Base-by-base conservation (phyloP, 92 coral and sea anemone genomes). In the Hydrozoanthus gracilis region DNA sequence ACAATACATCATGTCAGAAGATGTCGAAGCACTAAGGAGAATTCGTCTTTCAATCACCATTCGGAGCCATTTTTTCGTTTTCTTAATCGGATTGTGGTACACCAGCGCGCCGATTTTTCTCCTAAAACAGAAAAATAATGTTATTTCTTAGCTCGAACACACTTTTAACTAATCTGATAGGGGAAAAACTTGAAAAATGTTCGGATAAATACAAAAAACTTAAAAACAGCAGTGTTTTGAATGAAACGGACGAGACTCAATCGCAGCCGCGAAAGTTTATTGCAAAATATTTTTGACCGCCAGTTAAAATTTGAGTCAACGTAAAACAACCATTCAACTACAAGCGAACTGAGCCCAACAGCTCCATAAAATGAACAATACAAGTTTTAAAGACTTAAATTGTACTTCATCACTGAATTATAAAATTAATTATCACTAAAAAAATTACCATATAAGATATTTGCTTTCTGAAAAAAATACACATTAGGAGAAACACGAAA, bases 1-100 rank as follows among this genome's bases (percentile, higher is more conserved):
- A 88, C 92, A 94, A 89, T 86, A 78, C 44, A 86, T 87, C 84
- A 85, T 88, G 88, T 92, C 98, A 90, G 87, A 90, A 76, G 94
- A 89, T 92, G 87, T 88, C 83, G 87, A 84, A 60, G 49, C 44
- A 35, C 64, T 48, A 48, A 83, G 92, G 98, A 94, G 98, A 94
- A 90, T 84, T 73, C 73, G 78, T 51, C 58, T 7, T 87, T 91
- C 89, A 78, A 94, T 92, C 98, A 90, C 48, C 48, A 80, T 76
- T 50, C 52, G 80, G 44, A 68, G 73, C 44, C 73, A 48, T 10
- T 68, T 68, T 68, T 47, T 20, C 11, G 12, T 7, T 2, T 18
- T 68, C 10, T 68, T 68, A 5, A 48, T 17, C 44, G 73, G 10
- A 39, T 15, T 68, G 5, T 35, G 73, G 12, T 6, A 6, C 9